Evolutionary conservation across 2,113 vertebrate genomes (phyloP).

Genomic region (Tetrax tetrax): DNA sequence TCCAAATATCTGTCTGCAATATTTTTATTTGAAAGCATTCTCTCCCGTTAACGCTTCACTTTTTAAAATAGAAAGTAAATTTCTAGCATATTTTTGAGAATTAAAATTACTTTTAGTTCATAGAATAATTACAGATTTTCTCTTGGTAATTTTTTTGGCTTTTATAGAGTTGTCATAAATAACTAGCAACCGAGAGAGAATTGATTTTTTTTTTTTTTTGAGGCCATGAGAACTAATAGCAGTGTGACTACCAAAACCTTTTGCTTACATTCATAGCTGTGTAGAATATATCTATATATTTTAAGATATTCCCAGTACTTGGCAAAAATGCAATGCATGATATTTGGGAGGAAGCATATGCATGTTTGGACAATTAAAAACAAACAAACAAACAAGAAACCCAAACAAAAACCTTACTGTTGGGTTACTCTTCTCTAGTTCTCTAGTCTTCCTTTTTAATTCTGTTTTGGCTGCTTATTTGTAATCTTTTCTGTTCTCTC

Average conservation of each 20-base stretch:
- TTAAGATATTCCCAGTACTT: neutral
- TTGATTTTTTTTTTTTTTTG: neutral
- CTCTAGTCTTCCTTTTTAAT: neutral
- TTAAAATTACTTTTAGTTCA: neutral
- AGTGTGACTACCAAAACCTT: neutral
- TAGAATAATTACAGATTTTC: neutral
- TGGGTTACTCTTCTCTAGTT: neutral
- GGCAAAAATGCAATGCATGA: neutral
- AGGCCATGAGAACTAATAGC: neutral
- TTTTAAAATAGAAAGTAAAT: neutral
- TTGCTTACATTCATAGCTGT: neutral
- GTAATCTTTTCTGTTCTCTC: neutral
- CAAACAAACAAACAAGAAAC: neutral
- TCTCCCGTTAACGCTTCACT: neutral
- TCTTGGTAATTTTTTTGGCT: neutral
- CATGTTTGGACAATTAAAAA: neutral
- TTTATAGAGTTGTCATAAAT: neutral
- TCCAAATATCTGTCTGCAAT: neutral
- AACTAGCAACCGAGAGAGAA: neutral
- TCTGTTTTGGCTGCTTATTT: neutral
- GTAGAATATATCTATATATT: neutral
- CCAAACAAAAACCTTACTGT: neutral
- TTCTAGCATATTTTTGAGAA: neutral
- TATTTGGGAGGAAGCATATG: neutral
- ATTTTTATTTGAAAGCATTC: neutral